A percentile compares a stretch with the other conserved stretches of the same genome.
Conservation (phyloP, 2,797 vertebrate genomes). For the Oreortyx pictus region DNA sequence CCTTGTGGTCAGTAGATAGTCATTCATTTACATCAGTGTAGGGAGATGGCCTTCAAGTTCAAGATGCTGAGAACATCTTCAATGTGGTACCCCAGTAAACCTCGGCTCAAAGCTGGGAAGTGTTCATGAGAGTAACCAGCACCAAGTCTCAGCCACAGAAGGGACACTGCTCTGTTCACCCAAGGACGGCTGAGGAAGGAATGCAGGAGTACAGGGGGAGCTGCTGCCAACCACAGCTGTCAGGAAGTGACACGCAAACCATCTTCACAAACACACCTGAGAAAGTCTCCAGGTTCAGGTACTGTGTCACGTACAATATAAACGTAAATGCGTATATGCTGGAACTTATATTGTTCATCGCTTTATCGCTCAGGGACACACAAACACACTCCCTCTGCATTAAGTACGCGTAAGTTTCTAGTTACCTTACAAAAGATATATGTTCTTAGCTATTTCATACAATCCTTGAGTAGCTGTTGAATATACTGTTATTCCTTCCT, state of each 20-base stretch:
- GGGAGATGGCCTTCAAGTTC: background rate
- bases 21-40: background rate
- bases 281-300: background rate
- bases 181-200: background rate
- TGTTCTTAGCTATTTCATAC: background rate
- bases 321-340: background rate
- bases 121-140: background rate
- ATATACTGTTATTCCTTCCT: background rate
- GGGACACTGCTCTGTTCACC: background rate
- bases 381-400: background rate
- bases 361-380: background rate
- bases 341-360: background rate
- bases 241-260: background rate
- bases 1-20: background rate
- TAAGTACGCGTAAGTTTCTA: background rate
- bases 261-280: background rate
- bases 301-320: background rate
- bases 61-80: background rate
- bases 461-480: background rate
- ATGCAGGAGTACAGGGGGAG: background rate
- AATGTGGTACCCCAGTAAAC: background rate
- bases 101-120: background rate
- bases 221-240: background rate
- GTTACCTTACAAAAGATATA: background rate
- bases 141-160: background rate